Base-by-base conservation (phyloP, 1,140 invertebrate species). In the Tetramorium alpestre region DNA sequence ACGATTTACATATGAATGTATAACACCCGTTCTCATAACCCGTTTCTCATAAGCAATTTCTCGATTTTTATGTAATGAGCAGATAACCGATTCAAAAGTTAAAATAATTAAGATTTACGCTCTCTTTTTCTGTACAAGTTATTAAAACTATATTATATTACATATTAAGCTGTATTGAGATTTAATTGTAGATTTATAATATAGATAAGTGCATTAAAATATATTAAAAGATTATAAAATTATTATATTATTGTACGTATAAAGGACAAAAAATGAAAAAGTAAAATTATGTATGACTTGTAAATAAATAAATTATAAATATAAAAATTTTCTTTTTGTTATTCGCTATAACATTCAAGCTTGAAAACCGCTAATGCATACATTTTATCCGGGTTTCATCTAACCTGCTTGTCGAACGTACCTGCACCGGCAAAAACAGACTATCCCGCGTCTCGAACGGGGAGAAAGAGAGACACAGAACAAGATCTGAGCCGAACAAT, bases 401-500 rank as follows among this genome's bases (percentile, higher is more conserved):
- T 28, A 69, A 80, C 85, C 62, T 86, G 80, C 80, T 84, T 84
- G 80, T 58, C 69, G 73, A 65, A 67, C 64, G 88, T 81, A 90
- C 88, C 88, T 89, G 88, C 54, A 58, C 44, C 70, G 62, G 33
- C 70, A 76, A 81, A 81, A 87, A 81, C 86, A 73, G 18, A 84
- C 69, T 49, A 60, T 22, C 47, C 54, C 41, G 54, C 80, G 16
- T n/a, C 44, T 62, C 69, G 80, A 58, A 44, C 47, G 28, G 56
- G 73, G 58, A 51, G 70, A 44, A n/a, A 62, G 82, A 78, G 73
- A 85, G 72, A 44, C 25, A 75, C 54, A 84, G 80, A 73, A 75
- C 80, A 87, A 51, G 75, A 85, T 78, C 78, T 76, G 75, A 73
- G 82, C 72, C 82, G 84, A 82, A 94, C 91, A 93, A 93, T 93